These are phyloP conservation scores for Scolanthus callimorphus DNA, from an alignment of 92 coral and sea anemone species.

Conservation along the genomic window DNA sequence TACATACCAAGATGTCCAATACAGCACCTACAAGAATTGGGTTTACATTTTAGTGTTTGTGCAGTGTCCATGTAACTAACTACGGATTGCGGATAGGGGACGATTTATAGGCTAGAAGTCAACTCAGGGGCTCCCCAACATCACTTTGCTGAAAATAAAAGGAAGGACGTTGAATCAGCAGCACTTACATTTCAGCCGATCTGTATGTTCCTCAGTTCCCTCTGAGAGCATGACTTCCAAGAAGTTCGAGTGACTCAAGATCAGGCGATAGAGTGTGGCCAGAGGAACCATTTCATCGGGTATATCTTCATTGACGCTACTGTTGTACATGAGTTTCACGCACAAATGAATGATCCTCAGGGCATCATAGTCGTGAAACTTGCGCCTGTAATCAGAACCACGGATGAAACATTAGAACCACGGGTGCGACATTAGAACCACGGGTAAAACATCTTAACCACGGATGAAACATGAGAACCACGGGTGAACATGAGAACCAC, in stretches of 20 bases:
- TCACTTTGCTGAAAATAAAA: too few species aligned
- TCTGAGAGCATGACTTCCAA: constrained; percentile 65
- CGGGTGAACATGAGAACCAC: neutral
- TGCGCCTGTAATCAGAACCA: constrained; percentile 27
- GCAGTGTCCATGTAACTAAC: too few species aligned
- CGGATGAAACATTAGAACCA: neutral
- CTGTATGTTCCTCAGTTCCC: too few species aligned
- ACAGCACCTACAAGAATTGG: constrained; percentile 59
- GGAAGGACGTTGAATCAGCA: too few species aligned
- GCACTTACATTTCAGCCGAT: too few species aligned
- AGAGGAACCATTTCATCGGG: constrained; percentile 33
- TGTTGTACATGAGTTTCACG: constrained; percentile 42
- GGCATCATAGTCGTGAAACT: constrained; percentile 38
- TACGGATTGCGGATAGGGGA: too few species aligned
- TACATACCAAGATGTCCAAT: constrained; percentile 52
- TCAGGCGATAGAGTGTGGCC: constrained; percentile 66
- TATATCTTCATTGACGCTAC: constrained; percentile 3
- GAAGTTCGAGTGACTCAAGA: constrained; percentile 86
- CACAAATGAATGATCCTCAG: constrained; percentile 39
- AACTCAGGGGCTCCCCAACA: too few species aligned
- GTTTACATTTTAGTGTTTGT: too few species aligned
- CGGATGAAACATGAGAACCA: too few species aligned
- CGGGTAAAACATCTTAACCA: too few species aligned
- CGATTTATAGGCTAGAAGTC: too few species aligned
- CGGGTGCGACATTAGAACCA: neutral